Percentiles rank a stretch among this genome's conserved stretches.
Conservation (phyloP, 2,888 invertebrate genomes). For the Euplagia quadripunctaria region DNA sequence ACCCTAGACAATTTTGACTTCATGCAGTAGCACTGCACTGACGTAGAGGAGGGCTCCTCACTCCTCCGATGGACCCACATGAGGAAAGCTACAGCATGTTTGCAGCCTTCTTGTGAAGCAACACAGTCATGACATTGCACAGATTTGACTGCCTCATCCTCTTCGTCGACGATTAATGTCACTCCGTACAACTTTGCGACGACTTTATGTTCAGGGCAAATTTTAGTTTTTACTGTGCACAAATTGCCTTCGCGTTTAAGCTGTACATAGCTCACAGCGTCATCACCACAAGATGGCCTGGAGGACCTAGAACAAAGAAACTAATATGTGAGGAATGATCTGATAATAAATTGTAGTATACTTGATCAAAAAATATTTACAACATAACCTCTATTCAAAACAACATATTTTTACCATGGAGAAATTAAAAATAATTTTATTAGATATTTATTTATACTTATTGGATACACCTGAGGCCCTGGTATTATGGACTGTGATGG, state of each 20-base stretch:
- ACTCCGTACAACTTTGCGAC: conserved; percentile 44
- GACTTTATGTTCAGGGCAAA: conserved; percentile 58
- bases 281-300: conserved; percentile 51
- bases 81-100: conserved; percentile 57
- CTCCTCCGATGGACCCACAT: too few relatives aligned
- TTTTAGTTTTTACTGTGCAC: conserved; percentile 49
- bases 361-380: too few relatives aligned
- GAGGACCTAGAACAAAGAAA: too few relatives aligned
- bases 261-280: conserved; percentile 53
- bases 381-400: too few relatives aligned
- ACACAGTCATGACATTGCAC: conserved; percentile 53
- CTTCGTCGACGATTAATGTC: conserved; percentile 50
- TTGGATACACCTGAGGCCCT: too few relatives aligned
- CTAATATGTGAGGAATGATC: too few relatives aligned
- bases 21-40: conserved; percentile 54
- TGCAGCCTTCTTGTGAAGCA: conserved; percentile 55
- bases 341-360: too few relatives aligned
- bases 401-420: too few relatives aligned
- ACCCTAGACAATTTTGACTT: conserved; percentile 56
- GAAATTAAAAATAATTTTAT: too few relatives aligned
- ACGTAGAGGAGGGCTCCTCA: conserved; percentile 58
- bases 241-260: conserved; percentile 42
- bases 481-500: too few relatives aligned
- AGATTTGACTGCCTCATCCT: conserved; percentile 31
- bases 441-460: too few relatives aligned